Evolutionary conservation across 1,140 invertebrate genomes (phyloP).

Genomic region (Aphelenchoides besseyi): DNA sequence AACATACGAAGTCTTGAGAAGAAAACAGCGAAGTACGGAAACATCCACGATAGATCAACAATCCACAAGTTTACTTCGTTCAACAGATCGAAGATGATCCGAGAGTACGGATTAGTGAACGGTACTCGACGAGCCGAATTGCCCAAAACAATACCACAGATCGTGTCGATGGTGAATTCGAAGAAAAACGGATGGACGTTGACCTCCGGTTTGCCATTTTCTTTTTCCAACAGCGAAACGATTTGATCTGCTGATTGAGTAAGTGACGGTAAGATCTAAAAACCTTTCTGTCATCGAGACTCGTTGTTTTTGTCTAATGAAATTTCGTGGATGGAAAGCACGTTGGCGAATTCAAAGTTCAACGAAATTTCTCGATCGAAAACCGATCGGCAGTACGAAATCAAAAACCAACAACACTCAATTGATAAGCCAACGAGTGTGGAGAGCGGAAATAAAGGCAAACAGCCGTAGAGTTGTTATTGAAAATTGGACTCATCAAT

Average conservation of each 20-base stretch:
- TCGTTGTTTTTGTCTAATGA: no score
- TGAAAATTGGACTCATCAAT: no score
- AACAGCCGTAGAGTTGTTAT: no score
- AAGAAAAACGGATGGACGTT: constrained; percentile 32
- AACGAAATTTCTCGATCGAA: no score
- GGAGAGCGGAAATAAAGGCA: no score
- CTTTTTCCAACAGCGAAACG: constrained; percentile 36
- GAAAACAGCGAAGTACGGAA: neutral
- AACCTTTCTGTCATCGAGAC: no score
- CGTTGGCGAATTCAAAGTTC: no score
- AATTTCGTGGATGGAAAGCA: no score
- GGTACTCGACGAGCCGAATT: neutral
- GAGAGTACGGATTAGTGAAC: neutral
- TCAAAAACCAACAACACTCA: no score
- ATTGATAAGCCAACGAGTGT: no score
- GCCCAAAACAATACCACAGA: neutral
- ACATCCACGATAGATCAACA: neutral
- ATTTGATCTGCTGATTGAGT: constrained; percentile 50
- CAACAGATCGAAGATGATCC: constrained; percentile 1
- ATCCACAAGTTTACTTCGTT: neutral
- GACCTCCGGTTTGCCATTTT: neutral
- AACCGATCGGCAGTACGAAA: no score
- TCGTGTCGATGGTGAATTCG: constrained; percentile 51
- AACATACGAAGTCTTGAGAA: neutral
- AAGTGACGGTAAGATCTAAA: constrained; percentile 54